Conservation (phyloP, 2,888 invertebrate genomes). For the Dendrolimus pini region DNA sequence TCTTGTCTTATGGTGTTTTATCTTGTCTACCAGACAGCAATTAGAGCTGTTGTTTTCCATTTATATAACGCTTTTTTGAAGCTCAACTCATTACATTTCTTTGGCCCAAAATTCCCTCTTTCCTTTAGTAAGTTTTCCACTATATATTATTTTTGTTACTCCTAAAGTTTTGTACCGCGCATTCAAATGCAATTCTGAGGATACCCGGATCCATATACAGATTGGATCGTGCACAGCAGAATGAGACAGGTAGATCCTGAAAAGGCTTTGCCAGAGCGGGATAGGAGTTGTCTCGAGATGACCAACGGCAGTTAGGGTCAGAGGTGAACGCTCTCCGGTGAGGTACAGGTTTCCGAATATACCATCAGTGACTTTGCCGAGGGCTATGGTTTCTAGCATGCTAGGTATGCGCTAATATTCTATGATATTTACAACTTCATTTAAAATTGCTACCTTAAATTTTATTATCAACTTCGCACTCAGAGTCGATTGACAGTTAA, state of each 20-base stretch:
- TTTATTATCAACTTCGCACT: too few relatives aligned
- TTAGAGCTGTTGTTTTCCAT: too few relatives aligned
- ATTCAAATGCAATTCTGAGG: constrained; percentile 65
- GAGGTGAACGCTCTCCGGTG: constrained; percentile 72
- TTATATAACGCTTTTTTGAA: too few relatives aligned
- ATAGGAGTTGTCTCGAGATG: constrained; percentile 54
- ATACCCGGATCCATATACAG: constrained; percentile 66
- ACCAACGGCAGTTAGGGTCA: constrained; percentile 72
- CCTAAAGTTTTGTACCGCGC: constrained; percentile 34
- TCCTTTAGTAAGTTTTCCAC: too few relatives aligned
- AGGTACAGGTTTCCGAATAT: constrained; percentile 34
- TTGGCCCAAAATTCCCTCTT: too few relatives aligned
- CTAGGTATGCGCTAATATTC: constrained; percentile 6
- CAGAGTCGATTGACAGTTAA: too few relatives aligned
- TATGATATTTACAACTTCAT: background rate
- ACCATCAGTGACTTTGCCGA: constrained; percentile 31
- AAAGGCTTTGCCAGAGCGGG: constrained; percentile 23
- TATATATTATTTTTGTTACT: background rate
- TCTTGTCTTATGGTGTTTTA: too few relatives aligned
- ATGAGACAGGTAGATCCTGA: constrained; percentile 25
- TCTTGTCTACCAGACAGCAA: too few relatives aligned
- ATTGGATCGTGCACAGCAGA: constrained; percentile 62
- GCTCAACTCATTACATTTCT: too few relatives aligned
- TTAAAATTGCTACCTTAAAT: background rate
- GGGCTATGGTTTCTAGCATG: constrained; percentile 21